Evolutionary conservation across 2,797 vertebrate genomes (phyloP), one percentile per base, ranked within the genome.

Genomic region (Liparis tanakae): DNA sequence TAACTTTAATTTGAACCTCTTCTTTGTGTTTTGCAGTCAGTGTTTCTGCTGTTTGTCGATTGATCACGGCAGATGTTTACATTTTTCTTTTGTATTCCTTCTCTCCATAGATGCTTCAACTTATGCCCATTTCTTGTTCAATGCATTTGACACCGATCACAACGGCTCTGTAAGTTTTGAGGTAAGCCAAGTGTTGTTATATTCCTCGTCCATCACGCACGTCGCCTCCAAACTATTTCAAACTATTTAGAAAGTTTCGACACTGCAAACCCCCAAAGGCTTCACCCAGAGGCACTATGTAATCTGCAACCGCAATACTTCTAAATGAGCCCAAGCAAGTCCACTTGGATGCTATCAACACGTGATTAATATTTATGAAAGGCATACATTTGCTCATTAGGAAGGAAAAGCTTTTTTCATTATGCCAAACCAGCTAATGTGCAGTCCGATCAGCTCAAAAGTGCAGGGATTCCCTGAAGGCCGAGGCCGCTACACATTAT

Each of bases 41-140:
- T 70, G 51, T 48, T 63, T 53, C 36, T 48, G 51, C 33, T 46
- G 44, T 9, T 66, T 66, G 57, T 64, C 58, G 62, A 51, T 15
- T 46, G 51, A 60, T 76, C 12, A 39, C 22, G 1, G 5, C 33
- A 33, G 33, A 51, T 55, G 20, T 41, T n/a, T n/a, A n/a, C n/a
- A n/a, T n/a, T n/a, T n/a, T n/a, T n/a, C n/a, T n/a, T n/a, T n/a
- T n/a, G n/a, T n/a, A n/a, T n/a, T n/a, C n/a, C n/a, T 66, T 80
- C 39, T 80, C 67, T 76, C 94, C 93, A 51, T 85, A 99, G 98
- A 99, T 89, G 98, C 97, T 15, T 97, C 97, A 8, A 99, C 95
- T 17, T 99, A 99, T 10, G 98, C 98, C 80, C 98, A 99, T 85
- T 99, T 99, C 93, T 96, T 99, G 82, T 99, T 99, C 93, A 98